phyloP scores from a whole-genome alignment of 2,888 invertebrate species.

The Prosapia bicincta region DNA sequence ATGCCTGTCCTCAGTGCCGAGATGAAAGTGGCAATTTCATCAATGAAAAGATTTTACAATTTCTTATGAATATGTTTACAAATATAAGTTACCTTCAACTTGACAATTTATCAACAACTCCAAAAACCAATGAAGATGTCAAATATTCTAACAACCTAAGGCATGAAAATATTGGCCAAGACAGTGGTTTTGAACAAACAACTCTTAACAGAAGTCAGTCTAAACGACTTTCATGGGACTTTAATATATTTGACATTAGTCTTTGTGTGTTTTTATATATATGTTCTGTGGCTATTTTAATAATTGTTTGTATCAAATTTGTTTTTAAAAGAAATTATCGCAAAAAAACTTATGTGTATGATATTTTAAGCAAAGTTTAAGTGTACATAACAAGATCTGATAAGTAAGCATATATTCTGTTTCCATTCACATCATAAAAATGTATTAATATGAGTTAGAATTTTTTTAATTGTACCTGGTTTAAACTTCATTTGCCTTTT shows the following conservation, averaged over 20 bases:
- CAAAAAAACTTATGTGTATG: conserved; percentile 70
- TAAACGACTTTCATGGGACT: conserved; percentile 42
- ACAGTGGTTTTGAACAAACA: conserved; percentile 11
- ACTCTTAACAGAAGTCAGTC: neutral
- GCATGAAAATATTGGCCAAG: conserved; percentile 31
- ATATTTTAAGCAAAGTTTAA: conserved; percentile 67
- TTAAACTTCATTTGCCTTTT: too few species aligned
- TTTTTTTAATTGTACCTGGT: too few species aligned
- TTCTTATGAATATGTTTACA: conserved; percentile 56
- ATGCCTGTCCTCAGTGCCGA: conserved; percentile 67
- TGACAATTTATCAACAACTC: conserved; percentile 1
- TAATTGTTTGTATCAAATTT: conserved; percentile 72
- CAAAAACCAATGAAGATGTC: neutral
- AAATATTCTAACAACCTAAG: conserved; percentile 15
- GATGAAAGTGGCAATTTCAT: conserved; percentile 57
- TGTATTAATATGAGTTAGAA: too few species aligned
- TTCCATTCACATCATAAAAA: too few species aligned
- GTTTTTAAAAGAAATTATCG: conserved; percentile 65
- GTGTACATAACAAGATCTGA: neutral
- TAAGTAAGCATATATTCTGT: too few species aligned
- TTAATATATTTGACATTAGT: conserved; percentile 67
- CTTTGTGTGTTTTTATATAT: conserved; percentile 73
- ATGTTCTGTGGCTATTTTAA: conserved; percentile 68
- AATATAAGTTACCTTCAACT: conserved; percentile 37
- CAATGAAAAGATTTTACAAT: conserved; percentile 58